Evolutionary conservation across 2,888 invertebrate genomes (phyloP).

Genomic region (Hirtodrosophila trivittata): DNA sequence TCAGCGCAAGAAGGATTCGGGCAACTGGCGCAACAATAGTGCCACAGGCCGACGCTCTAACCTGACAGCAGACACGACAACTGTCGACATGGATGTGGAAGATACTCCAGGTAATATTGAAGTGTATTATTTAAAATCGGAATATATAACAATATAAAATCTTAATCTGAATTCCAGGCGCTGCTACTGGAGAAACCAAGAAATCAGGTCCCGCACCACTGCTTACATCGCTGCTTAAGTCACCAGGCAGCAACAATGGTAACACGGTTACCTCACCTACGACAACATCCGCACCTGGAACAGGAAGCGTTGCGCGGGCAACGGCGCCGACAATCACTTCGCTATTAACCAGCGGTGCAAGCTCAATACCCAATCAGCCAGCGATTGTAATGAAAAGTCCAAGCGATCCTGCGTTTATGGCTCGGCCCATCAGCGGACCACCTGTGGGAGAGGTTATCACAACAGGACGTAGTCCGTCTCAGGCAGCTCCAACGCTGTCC

Average conservation of each 20-base stretch:
- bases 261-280: slow-evolving; percentile 71
- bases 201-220: slow-evolving; percentile 88
- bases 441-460: slow-evolving; percentile 56
- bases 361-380: slow-evolving; percentile 71
- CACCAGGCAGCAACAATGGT: slow-evolving; percentile 76
- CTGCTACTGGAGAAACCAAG: slow-evolving; percentile 51
- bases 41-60: slow-evolving; percentile 37
- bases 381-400: slow-evolving; percentile 68
- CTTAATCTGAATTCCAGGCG: slow-evolving; percentile 12
- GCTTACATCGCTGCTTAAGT: slow-evolving; percentile 92
- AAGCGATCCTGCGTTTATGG: slow-evolving; percentile 69
- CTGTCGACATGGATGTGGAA: slow-evolving; percentile 80
- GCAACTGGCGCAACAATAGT: slow-evolving; percentile 85
- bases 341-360: slow-evolving; percentile 81
- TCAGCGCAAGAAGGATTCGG: slow-evolving; percentile 86
- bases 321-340: slow-evolving; percentile 84
- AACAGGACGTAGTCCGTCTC: slow-evolving; percentile 85
- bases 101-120: slow-evolving; percentile 58
- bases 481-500: slow-evolving; percentile 90
- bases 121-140: too few relatives aligned
- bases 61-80: slow-evolving; percentile 67
- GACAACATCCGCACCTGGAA: not conserved
- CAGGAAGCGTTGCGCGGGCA: slow-evolving; percentile 67
- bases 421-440: slow-evolving; percentile 82
- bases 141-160: not conserved